Percentiles rank a stretch among this genome's conserved stretches.
Conservation (phyloP, 2,888 invertebrate genomes). For the Unio pictorum region DNA sequence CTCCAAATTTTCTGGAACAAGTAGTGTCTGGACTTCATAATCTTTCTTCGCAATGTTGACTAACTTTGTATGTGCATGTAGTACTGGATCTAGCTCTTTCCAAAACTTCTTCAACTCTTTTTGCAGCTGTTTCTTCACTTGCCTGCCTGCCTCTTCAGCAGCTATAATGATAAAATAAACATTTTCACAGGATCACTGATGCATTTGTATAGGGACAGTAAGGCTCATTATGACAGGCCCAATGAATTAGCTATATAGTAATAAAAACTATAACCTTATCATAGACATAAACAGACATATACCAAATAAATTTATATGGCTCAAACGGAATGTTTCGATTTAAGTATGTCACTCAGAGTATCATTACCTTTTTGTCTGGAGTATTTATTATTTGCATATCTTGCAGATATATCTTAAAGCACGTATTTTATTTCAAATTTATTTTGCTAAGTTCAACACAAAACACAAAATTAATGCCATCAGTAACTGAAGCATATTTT, state of each 20-base stretch:
- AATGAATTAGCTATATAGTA: not conserved
- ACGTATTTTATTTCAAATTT: too few relatives aligned
- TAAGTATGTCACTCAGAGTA: too few relatives aligned
- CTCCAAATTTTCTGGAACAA: conserved; percentile 60
- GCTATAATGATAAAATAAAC: conserved; percentile 21
- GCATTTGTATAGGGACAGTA: not conserved
- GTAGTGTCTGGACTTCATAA: conserved; percentile 58
- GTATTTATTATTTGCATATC: too few relatives aligned
- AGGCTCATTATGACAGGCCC: not conserved
- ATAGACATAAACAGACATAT: too few relatives aligned
- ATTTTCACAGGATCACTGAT: not conserved
- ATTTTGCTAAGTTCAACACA: too few relatives aligned
- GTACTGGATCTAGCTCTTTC: conserved; percentile 59
- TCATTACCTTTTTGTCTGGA: too few relatives aligned
- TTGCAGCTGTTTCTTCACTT: conserved; percentile 38
- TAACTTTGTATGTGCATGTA: conserved; percentile 57
- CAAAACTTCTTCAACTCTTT: conserved; percentile 64
- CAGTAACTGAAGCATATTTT: too few relatives aligned
- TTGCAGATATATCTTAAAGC: too few relatives aligned
- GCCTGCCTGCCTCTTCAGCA: conserved; percentile 52
- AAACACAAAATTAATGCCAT: too few relatives aligned
- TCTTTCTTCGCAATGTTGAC: conserved; percentile 65
- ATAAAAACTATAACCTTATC: too few relatives aligned
- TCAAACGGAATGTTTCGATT: too few relatives aligned
- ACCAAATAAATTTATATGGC: too few relatives aligned